Evolutionary conservation across 1,140 invertebrate genomes (phyloP), one percentile per base, ranked within the genome.

Genomic region (Stegodyphus dumicola): DNA sequence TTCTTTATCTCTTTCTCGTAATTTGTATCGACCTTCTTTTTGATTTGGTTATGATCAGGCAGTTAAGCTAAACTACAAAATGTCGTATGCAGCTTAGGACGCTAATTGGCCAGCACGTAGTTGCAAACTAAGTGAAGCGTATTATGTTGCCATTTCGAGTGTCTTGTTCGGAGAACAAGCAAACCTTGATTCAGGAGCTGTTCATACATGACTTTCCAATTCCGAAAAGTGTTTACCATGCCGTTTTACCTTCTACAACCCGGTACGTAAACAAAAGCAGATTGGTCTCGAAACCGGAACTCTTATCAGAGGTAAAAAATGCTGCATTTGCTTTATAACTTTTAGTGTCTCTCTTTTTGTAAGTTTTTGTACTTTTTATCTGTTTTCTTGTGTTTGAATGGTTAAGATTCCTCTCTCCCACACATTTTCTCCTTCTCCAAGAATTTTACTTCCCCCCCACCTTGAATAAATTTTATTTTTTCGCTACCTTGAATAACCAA

Each of bases 151-250:
- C 65, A 67, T n/a, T 17, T 2, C 15, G 17, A 7, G 11, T 18
- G 65, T 67, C 65, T 15, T 18, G n/a, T 67, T 67, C 65, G 7
- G 7, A 15, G 65, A 67, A 67, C n/a, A 7, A 67, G n/a, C 65
- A 67, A 67, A 17, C 65, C 65, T 67, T 67, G 65, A n/a, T 15
- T n/a, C 7, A 67, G n/a, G n/a, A 7, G n/a, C 65, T 15, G 65
- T 18, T 17, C 17, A n/a, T 17, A 67, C 13, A 15, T 67, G 65
- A 67, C 13, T 67, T 9, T 18, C 33, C 33, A 67, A 67, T 67
- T 67, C 65, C 65, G 9, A n/a, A n/a, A 67, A 67, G 65, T 67
- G 65, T 67, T 67, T 67, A 67, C 65, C 65, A 67, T 67, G 65
- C n/a, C 10, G 11, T 67, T 17, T 67, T 67, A 67, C 65, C 65